Evolutionary conservation across 2,113 vertebrate species (phyloP).

Genomic region (Meriones unguiculatus): DNA sequence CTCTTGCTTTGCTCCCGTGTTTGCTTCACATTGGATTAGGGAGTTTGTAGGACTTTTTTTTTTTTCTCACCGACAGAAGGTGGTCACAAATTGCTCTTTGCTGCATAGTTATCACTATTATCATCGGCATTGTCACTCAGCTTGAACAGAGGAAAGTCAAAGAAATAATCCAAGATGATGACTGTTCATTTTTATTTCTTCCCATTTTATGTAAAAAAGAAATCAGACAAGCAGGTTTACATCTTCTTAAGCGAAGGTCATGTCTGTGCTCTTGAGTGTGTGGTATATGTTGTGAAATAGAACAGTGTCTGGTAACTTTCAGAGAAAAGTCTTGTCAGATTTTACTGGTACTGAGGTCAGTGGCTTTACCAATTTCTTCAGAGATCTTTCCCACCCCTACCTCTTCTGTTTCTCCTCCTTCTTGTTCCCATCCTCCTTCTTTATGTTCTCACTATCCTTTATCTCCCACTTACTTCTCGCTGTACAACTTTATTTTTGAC

Average conservation of each 20-base stretch:
- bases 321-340: constrained; percentile 37
- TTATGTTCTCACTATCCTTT: background rate
- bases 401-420: background rate
- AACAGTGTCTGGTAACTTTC: constrained; percentile 53
- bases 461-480: background rate
- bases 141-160: background rate
- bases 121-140: background rate
- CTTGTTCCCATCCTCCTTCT: background rate
- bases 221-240: constrained; percentile 4
- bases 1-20: background rate
- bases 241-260: constrained; percentile 21
- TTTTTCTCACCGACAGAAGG: background rate
- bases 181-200: constrained; percentile 40
- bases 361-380: constrained; percentile 19
- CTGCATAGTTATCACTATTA: background rate
- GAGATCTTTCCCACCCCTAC: background rate
- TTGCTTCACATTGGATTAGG: background rate
- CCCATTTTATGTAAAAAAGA: background rate
- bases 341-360: constrained; percentile 39
- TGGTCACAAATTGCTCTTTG: constrained; percentile 12
- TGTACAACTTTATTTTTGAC: background rate
- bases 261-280: background rate
- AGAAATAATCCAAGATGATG: background rate
- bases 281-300: constrained; percentile 32
- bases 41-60: background rate